Base-by-base conservation (phyloP, 2,888 invertebrate genomes). In the Drosophila antonietae region DNA sequence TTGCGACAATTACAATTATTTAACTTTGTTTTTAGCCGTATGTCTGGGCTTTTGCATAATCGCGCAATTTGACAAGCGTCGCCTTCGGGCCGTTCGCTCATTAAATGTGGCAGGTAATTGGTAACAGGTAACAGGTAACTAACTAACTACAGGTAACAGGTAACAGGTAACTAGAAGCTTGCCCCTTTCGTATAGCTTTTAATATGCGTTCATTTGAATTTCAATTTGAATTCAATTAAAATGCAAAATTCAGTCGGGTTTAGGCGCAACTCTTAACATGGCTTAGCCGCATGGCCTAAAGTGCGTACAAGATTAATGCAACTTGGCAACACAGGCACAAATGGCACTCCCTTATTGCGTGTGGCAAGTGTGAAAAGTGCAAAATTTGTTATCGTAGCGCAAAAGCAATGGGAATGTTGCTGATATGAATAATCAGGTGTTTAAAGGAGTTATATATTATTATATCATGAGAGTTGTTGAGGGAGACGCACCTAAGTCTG, bases 61-160 rank as follows among this genome's bases (percentile, higher is more conserved):
- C 69, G 33, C 28, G 66, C 85, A 73, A 88, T 90, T 89, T 89
- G 89, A 84, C 89, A 78, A 75, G 49, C 52, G 57, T 60, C 59
- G 47, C 53, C 66, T 39, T 15, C 20, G 52, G 60, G 53, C 37
- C n/a, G 28, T 9, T 52, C 58, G 53, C 77, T 62, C 80, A 79
- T 73, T 80, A 75, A 65, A 53, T n/a, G 28, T 65, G 57, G 49
- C 58, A 56, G 35, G 56, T 52, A 64, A 35, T 15, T 68, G 55
- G 52, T 51, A 59, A 49, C 53, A 64, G 28, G 56, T 55, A 64
- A 31, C 14, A 65, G 49, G 55, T 43, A 59, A 59, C 46, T 33
- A 41, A n/a, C 15, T 39, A 18, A 9, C n/a, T 55, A 47, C 44
- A 28, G 46, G 57, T 44, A 55, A 47, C 44, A 28, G 46, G 43